Evolutionary conservation across 2,113 vertebrate species (phyloP).

Genomic region (Mirounga angustirostris): DNA sequence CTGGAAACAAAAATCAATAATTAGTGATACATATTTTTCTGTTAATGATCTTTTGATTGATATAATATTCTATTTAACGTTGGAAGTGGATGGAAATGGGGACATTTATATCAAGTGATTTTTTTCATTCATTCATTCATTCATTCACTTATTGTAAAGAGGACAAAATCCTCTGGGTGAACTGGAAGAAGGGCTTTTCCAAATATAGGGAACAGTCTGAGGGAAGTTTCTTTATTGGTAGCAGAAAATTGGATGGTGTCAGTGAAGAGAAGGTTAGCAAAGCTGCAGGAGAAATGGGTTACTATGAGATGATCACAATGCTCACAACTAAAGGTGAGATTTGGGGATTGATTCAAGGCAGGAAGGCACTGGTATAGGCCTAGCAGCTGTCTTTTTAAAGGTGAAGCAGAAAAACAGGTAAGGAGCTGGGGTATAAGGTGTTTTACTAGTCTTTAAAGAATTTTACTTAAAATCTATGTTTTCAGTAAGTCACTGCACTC

Average conservation of each 20-base stretch:
- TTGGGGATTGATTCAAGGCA: not conserved
- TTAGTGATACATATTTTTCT: not conserved
- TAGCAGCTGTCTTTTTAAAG: not conserved
- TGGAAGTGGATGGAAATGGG: not conserved
- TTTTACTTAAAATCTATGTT: not conserved
- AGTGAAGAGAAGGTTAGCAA: not conserved
- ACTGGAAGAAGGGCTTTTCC: not conserved
- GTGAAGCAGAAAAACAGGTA: not conserved
- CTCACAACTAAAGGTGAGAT: not conserved
- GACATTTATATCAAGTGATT: not conserved
- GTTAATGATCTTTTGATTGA: not conserved
- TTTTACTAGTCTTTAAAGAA: not conserved
- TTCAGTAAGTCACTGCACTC: not conserved
- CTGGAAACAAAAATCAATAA: not conserved
- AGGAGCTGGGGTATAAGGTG: fast-evolving
- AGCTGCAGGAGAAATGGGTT: not conserved
- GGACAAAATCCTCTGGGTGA: not conserved
- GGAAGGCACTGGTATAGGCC: no score
- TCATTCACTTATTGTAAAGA: not conserved
- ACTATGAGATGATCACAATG: not conserved
- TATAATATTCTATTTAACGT: not conserved
- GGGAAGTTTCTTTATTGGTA: not conserved
- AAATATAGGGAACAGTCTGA: not conserved
- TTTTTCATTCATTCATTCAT: not conserved
- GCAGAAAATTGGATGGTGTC: not conserved